phyloP scores from a whole-genome alignment of 1,140 invertebrate species.

The Phenacoccus solenopsis region DNA sequence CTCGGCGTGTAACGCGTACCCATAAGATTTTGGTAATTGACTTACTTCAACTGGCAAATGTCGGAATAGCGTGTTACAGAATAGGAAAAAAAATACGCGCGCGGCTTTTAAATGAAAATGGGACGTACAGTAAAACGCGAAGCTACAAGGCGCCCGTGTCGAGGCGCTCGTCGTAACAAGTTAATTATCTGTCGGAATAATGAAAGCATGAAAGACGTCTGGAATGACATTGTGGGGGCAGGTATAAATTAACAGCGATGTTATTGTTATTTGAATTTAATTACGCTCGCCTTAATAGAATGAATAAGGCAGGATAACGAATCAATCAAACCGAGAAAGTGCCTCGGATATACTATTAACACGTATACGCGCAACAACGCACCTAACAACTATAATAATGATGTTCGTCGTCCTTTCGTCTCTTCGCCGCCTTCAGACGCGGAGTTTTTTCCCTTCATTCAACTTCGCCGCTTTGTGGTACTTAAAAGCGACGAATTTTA shows the following conservation, averaged over 20 bases:
- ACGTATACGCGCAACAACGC: background rate
- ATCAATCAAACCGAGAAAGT: constrained; percentile 17
- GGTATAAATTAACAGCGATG: constrained; percentile 11
- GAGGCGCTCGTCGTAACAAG: constrained; percentile 7
- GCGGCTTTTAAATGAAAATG: constrained; percentile 16
- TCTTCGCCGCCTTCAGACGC: too few species aligned
- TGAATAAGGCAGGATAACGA: constrained; percentile 15
- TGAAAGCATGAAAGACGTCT: constrained; percentile 10
- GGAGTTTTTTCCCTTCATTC: background rate
- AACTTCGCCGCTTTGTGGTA: background rate
- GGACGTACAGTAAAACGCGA: background rate
- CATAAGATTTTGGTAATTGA: constrained; percentile 2
- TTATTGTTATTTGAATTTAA: constrained; percentile 18
- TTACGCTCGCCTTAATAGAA: constrained; percentile 14
- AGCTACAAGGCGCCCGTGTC: constrained; percentile 9
- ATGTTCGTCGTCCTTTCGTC: background rate
- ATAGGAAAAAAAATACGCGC: background rate
- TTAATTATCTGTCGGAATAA: constrained; percentile 18
- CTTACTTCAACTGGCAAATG: background rate
- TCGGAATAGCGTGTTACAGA: constrained; percentile 4
- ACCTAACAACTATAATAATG: background rate
- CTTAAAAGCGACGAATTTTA: too few species aligned
- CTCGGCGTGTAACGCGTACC: background rate
- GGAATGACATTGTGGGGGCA: constrained; percentile 13
- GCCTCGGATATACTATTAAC: background rate